A percentile compares a stretch with the other conserved stretches of the same genome.
These are phyloP conservation scores for Hydrocynus forskahlii DNA, from an alignment of 2,797 vertebrate species.

Conservation along the genomic window DNA sequence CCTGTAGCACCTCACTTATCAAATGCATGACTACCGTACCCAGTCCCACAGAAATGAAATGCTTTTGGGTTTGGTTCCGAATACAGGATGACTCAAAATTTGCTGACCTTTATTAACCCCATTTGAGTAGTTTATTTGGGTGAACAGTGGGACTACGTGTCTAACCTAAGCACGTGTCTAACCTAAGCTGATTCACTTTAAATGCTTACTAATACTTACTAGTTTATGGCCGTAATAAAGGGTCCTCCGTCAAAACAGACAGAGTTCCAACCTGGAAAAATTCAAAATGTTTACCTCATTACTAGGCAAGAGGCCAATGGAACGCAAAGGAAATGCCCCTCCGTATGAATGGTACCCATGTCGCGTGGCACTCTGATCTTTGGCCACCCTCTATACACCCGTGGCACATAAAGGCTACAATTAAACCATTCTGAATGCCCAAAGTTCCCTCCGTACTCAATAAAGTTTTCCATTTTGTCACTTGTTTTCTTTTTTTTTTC, in stretches of 20 bases:
- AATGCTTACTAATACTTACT: not conserved
- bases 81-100: not conserved
- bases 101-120: not conserved
- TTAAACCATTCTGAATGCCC: slow-evolving; percentile 41
- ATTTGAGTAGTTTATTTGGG: not conserved
- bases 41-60: not conserved
- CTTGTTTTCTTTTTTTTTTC: slow-evolving; percentile 3
- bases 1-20: slow-evolving; percentile 23
- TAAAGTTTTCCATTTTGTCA: slow-evolving; percentile 30
- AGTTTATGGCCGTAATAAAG: not conserved
- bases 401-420: slow-evolving; percentile 33
- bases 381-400: slow-evolving; percentile 43
- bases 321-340: slow-evolving; percentile 21
- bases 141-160: not conserved
- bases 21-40: not conserved
- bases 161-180: not conserved
- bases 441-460: slow-evolving; percentile 49
- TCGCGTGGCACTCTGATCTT: slow-evolving; percentile 54
- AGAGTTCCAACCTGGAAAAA: slow-evolving; percentile 13
- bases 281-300: slow-evolving; percentile 30
- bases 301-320: not conserved
- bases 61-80: not conserved
- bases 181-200: not conserved
- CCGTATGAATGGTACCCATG: slow-evolving; percentile 2
- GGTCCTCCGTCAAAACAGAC: slow-evolving; percentile 9